Base-by-base conservation (phyloP, 2,113 vertebrate genomes). In the Lamprologus sp. region DNA sequence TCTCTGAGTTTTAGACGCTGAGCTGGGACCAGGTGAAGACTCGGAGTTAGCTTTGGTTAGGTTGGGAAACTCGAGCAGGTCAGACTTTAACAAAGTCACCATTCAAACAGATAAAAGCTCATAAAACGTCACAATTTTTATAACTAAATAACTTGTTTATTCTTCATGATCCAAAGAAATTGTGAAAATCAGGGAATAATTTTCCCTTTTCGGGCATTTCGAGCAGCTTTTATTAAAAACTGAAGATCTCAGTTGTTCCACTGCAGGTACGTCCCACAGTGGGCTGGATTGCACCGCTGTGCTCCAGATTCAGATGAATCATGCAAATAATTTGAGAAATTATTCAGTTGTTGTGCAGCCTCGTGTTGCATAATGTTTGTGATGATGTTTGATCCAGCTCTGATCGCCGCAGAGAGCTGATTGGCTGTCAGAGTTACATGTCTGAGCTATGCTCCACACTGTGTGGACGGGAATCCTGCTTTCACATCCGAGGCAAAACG, bases 181-280 rank as follows among this genome's bases (percentile, higher is more conserved):
- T 47, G 14, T 75, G 13, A 7, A 47, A 75, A 75, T 75, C 3
- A 4, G 42, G 40, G 40, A 47, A 17, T 75, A 4, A 45, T 47
- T 47, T 75, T 7, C 15, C 15, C 42, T 28, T 75, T 75, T 6
- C 2, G 0, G 1, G 40, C 40, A 23, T 23, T 31, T 45, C 1
- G 37, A 75, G 5, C 40, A 26, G 68, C 2, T 0, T 26, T 28
- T 3, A 11, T 47, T 28, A 17, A 5, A 23, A 70, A 11, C 40
- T 5, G 0, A 73, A 73, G 21, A 11, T 2, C 0, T 47, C 9
- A 0, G 7, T 75, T 19, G 0, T 26, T 1, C 45, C 13, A 2
- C 42, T 49, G 42, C 70, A 4, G 42, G 7, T 19, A 7, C 23
- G 10, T n/a, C 5, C 0, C 58, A 63, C 31, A 60, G 28, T 2